Base-by-base conservation (phyloP, 2,888 invertebrate species). In the Geotrupes spiniger region DNA sequence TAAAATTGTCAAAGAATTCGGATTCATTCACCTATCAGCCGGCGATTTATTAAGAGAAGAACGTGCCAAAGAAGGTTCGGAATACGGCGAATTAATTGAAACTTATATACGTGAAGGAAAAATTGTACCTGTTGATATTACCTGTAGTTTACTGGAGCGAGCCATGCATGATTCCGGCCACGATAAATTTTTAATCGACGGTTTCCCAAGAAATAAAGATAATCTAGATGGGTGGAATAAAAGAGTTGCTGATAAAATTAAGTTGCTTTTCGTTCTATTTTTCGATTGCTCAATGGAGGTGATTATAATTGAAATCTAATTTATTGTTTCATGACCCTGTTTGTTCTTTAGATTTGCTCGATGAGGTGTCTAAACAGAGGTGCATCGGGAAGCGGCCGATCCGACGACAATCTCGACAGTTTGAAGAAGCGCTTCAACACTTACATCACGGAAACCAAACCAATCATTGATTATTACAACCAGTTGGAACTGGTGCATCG, bases 51-150 rank as follows among this genome's bases (percentile, higher is more conserved):
- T 99, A 16, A 82, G 99, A 8, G 93, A 89, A 63, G 99, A 99
- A 76, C 81, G 94, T 2, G 78, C 81, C 27, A 84, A 89, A 28
- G 84, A 88, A 0, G 89, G 85, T 1, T 97, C 97, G 0, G 77
- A 92, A 68, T 92, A 81, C 68, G 92, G 96, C 0, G 89, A 92
- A 59, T 80, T 97, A 61, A 99, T 99, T 52, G 95, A 95, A 60
- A 81, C 79, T 42, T 92, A 94, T 70, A 98, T 99, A 46, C 81
- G 80, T 38, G 89, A 95, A 69, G 99, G 98, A 0, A 84, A 86
- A 58, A 98, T 99, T 57, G 99, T 99, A 2, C 99, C 99, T 1
- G 99, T 99, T 0, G 94, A 93, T 74, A 94, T 99, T 57, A 99
- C 99, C 9, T 99, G 98, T 71, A 87, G 88, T 41, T 80, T 99